Conservation (phyloP, 2,888 invertebrate genomes). For the Acronicta alni region DNA sequence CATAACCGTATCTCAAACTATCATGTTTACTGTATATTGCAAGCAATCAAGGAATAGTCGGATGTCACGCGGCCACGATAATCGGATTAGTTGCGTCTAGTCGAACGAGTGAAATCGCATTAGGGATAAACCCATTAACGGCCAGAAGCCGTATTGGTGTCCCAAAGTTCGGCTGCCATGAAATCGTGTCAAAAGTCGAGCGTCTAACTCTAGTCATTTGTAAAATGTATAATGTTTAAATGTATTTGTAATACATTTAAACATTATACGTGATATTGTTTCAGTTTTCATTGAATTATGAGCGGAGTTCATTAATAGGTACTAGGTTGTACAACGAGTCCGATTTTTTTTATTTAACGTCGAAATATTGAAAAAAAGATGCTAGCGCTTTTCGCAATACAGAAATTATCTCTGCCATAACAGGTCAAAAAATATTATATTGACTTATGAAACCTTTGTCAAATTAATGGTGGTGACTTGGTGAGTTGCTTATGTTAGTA, state of each 20-base stretch:
- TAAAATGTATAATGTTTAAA: no score
- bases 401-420: no score
- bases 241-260: conserved; percentile 31
- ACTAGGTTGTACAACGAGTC: no score
- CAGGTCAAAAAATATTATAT: no score
- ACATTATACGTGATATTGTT: conserved; percentile 30
- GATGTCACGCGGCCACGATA: conserved; percentile 51
- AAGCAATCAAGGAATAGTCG: conserved; percentile 58
- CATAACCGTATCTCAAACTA: not conserved
- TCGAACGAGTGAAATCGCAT: conserved; percentile 52
- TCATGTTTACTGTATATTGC: conserved; percentile 11
- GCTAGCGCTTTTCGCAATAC: no score
- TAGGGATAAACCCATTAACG: conserved; percentile 62
- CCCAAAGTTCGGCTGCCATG: conserved; percentile 50
- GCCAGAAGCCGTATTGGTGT: conserved; percentile 58
- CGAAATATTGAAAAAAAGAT: no score
- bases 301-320: no score
- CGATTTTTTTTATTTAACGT: no score
- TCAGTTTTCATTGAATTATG: conserved; percentile 31
- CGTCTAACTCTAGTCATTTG: conserved; percentile 20
- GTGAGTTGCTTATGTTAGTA: no score
- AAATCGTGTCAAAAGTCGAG: conserved; percentile 48
- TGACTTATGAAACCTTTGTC: no score
- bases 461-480: no score
- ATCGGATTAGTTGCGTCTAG: conserved; percentile 53